Conservation (phyloP, 1,140 invertebrate genomes). For the Anoplophora glabripennis region DNA sequence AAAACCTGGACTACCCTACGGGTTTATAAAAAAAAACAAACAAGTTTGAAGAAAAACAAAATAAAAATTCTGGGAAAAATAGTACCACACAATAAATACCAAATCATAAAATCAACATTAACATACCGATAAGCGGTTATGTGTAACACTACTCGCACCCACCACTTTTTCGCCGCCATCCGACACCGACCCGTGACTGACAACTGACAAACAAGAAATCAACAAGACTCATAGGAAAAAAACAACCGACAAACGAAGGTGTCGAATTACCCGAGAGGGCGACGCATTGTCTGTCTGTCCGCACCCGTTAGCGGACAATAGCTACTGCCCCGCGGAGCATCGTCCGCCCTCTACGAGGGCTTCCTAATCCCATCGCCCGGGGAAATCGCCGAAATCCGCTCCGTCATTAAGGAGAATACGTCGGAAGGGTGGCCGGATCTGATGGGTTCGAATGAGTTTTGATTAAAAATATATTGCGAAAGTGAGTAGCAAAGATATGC, state of each 20-base stretch:
- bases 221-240: conserved; percentile 3
- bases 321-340: conserved; percentile 5
- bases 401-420: conserved; percentile 10
- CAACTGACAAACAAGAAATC: conserved; percentile 13
- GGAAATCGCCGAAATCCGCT: conserved; percentile 15
- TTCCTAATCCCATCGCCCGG: conserved; percentile 10
- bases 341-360: background rate
- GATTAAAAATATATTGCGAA: too few relatives aligned
- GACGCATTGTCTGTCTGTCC: conserved; percentile 24
- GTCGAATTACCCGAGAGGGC: conserved; percentile 21
- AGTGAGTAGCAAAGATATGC: too few relatives aligned
- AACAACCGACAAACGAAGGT: conserved; percentile 25
- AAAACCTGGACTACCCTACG: too few relatives aligned
- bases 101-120: too few relatives aligned
- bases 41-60: too few relatives aligned
- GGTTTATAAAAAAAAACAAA: too few relatives aligned
- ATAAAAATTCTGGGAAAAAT: too few relatives aligned
- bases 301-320: conserved; percentile 22
- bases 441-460: background rate
- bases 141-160: too few relatives aligned
- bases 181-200: conserved; percentile 1
- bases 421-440: background rate
- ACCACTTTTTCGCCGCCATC: too few relatives aligned
- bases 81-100: too few relatives aligned
- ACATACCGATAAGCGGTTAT: too few relatives aligned